These are phyloP conservation scores for Lymantria dispar DNA, from an alignment of 2,888 invertebrate genomes.

Conservation along the genomic window DNA sequence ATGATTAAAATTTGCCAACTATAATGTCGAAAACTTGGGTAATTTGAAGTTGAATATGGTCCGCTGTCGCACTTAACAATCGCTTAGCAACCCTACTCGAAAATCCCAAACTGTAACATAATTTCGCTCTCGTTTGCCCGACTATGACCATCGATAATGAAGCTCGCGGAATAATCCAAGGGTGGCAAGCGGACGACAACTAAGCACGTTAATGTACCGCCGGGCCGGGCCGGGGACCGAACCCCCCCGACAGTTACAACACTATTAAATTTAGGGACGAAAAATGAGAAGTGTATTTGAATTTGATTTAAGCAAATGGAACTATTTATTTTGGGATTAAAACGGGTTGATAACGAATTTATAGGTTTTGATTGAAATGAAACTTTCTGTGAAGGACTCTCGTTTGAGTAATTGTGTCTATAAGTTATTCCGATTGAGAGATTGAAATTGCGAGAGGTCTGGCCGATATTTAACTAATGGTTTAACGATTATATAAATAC, in stretches of 20 bases:
- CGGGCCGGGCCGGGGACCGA: constrained; percentile 4
- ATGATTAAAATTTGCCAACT: background rate
- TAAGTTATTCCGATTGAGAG: background rate
- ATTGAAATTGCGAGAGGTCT: too few species aligned
- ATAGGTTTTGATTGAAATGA: constrained; percentile 18
- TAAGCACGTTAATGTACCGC: constrained; percentile 26
- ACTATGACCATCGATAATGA: constrained; percentile 19
- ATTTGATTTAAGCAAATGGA: constrained; percentile 37
- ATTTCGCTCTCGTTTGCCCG: constrained; percentile 18
- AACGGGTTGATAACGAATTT: constrained; percentile 14
- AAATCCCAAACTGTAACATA: constrained; percentile 10
- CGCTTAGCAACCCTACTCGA: constrained; percentile 3
- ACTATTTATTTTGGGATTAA: constrained; percentile 26
- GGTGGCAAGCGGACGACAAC: constrained; percentile 19
- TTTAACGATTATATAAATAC: too few species aligned
- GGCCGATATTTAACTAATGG: too few species aligned
- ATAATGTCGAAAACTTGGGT: too few species aligned
- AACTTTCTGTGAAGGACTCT: constrained; percentile 3
- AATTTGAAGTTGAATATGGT: background rate
- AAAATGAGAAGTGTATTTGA: constrained; percentile 56
- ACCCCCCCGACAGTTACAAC: constrained; percentile 47
- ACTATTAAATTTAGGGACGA: constrained; percentile 54
- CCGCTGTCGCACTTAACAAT: background rate
- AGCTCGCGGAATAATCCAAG: constrained; percentile 19
- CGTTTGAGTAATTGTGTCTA: background rate